Evolutionary conservation across 2,113 vertebrate genomes (phyloP).

Genomic region (Podarcis raffonei): DNA sequence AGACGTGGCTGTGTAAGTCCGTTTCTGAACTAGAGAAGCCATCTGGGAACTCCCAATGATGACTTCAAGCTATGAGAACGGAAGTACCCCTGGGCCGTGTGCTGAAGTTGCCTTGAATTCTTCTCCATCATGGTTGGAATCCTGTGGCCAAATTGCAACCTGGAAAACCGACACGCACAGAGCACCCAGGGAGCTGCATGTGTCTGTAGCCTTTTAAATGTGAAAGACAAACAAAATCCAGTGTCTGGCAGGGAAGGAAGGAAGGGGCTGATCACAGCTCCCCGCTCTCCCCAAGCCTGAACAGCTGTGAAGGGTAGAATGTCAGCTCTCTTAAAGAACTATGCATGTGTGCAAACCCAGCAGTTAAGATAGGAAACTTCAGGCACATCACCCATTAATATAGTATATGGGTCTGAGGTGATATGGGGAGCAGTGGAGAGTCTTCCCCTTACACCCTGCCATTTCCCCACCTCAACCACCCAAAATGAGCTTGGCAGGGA

Average conservation of each 20-base stretch:
- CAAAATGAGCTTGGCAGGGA: no score
- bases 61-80: no score
- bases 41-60: no score
- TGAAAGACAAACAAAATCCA: neutral
- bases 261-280: neutral
- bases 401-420: no score
- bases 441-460: no score
- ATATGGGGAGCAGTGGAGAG: no score
- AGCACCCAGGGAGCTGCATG: neutral
- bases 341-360: neutral
- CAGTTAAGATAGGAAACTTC: neutral
- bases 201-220: neutral
- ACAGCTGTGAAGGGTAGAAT: neutral
- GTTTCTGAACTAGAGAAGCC: no score
- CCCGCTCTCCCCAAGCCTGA: neutral
- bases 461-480: no score
- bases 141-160: neutral
- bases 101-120: no score
- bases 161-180: neutral
- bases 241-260: neutral
- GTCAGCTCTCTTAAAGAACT: neutral
- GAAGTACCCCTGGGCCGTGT: no score
- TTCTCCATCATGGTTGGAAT: no score
- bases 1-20: neutral
- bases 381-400: neutral